phyloP scores from a whole-genome alignment of 2,888 invertebrate species.

The Pyrgus malvae region DNA sequence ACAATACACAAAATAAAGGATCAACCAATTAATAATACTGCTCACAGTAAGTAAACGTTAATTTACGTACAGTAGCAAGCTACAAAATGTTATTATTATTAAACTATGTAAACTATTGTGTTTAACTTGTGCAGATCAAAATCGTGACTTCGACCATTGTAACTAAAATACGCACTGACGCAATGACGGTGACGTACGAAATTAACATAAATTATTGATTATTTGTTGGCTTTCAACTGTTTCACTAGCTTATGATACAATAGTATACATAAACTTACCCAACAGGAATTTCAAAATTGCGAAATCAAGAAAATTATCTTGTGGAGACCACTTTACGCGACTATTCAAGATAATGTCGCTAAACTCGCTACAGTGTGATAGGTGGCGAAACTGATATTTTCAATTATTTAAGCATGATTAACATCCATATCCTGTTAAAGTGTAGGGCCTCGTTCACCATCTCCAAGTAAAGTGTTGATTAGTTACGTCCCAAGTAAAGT shows the following conservation, averaged over 20 bases:
- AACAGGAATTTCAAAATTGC: conserved; percentile 2
- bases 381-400: too few relatives aligned
- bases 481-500: too few relatives aligned
- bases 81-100: background rate
- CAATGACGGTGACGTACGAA: conserved; percentile 15
- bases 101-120: background rate
- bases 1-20: too few relatives aligned
- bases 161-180: conserved; percentile 1
- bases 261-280: conserved; percentile 4
- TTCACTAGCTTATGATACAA: conserved; percentile 12
- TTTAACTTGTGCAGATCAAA: conserved; percentile 9
- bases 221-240: conserved; percentile 3
- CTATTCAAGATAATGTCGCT: conserved; percentile 7
- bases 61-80: background rate
- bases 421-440: too few relatives aligned
- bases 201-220: conserved; percentile 17
- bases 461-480: too few relatives aligned
- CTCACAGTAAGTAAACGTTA: too few relatives aligned
- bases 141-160: conserved; percentile 10
- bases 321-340: conserved; percentile 5
- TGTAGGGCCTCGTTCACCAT: too few relatives aligned
- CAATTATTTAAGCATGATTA: too few relatives aligned
- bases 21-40: too few relatives aligned
- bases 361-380: background rate
- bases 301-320: conserved; percentile 11